phyloP scores from a whole-genome alignment of 2,888 invertebrate species.

The Aphodius granarius region DNA sequence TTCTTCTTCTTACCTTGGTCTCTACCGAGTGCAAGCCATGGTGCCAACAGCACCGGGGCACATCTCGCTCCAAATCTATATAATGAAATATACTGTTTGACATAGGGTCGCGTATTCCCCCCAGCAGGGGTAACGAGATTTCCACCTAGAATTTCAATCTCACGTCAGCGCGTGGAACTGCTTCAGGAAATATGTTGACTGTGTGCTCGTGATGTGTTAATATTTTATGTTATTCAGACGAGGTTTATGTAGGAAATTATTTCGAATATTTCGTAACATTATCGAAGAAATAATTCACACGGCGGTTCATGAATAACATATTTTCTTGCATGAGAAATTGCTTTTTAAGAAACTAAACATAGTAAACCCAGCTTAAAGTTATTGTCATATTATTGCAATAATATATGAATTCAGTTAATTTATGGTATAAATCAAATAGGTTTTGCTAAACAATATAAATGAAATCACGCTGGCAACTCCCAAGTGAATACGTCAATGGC shows the following conservation, averaged over 20 bases:
- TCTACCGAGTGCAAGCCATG: background rate
- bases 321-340: too few species aligned
- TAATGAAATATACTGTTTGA: slow-evolving; percentile 1
- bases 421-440: too few species aligned
- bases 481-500: background rate
- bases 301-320: too few species aligned
- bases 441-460: too few species aligned
- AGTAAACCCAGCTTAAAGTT: too few species aligned
- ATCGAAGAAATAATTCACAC: background rate
- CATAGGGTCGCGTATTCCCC: slow-evolving; percentile 6
- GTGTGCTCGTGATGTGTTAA: background rate
- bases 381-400: too few species aligned
- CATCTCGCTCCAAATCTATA: slow-evolving; percentile 3
- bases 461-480: too few species aligned
- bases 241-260: background rate
- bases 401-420: too few species aligned
- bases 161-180: background rate
- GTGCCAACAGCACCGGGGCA: background rate
- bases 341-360: too few species aligned
- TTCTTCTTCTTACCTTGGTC: background rate
- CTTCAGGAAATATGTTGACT: background rate
- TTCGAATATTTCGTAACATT: background rate
- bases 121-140: slow-evolving; percentile 4
- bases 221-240: background rate
- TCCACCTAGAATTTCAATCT: slow-evolving; percentile 12